Base-by-base conservation (phyloP, 2,797 vertebrate species). In the Arnoldichthys spilopterus region DNA sequence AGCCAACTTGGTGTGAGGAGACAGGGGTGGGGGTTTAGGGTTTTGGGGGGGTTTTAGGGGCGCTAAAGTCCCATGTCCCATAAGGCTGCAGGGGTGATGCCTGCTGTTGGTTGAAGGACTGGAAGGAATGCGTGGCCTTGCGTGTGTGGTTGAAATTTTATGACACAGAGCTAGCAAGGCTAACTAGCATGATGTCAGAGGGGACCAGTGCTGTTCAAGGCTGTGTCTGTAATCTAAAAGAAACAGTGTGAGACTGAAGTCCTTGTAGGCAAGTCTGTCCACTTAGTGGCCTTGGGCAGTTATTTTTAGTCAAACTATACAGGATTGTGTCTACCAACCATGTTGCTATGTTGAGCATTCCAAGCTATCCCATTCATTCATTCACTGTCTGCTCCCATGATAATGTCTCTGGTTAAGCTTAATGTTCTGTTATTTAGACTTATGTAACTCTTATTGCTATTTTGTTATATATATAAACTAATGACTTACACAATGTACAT, bases 21-120 rank as follows among this genome's bases (percentile, higher is more conserved):
- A 56, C 30, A 11, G 70, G 13, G 30, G 32, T 47, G 61, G 69
- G 79, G 59, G 64, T 53, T 22, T 47, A n/a, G n/a, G n/a, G n/a
- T n/a, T n/a, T n/a, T n/a, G n/a, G 22, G 47, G 59, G 61, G 54
- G 69, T 67, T 45, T 51, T 54, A 22, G 8, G 18, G 49, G 45
- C 30, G 53, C 56, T 51, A 22, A 70, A 72, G 58, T 47, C 32
- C 34, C 61, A 34, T 67, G 75, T 76, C 78, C 72, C 64, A 53
- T 58, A 79, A 71, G 78, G 49, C 56, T 76, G 61, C 61, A 56
- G 75, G 79, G 71, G 78, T 70, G 86, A 83, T 28, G 32, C 74
- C 76, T 72, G 58, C 63, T 22, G 28, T 30, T 66, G 6, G 34
- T n/a, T 9, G 20, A 58, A 66, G 78, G 83, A 70, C 61, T 37